These are phyloP conservation scores for Mallotus villosus DNA, from an alignment of 2,797 vertebrate species.

Conservation along the genomic window DNA sequence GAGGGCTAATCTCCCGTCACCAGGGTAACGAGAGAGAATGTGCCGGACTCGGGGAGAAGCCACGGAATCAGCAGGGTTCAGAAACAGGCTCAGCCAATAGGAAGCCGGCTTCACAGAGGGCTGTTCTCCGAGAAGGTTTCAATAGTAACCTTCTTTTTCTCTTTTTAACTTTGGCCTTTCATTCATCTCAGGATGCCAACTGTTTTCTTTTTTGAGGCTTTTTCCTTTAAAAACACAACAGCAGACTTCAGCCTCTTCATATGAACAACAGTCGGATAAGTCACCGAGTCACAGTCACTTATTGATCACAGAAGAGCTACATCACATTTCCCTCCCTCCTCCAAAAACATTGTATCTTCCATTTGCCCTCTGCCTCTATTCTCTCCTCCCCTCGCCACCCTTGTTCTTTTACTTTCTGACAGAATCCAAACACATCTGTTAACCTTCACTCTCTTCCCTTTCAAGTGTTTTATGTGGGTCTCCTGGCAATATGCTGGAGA, in stretches of 20 bases:
- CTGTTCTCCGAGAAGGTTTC: not conserved
- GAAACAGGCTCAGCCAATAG: slow-evolving; percentile 19
- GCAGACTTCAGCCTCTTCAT: no score
- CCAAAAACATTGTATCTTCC: no score
- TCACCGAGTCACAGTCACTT: no score
- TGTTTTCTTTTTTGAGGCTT: no score
- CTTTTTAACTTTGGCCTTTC: no score
- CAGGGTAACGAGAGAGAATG: slow-evolving; percentile 39
- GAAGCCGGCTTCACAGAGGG: slow-evolving; percentile 12
- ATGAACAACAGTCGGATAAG: no score
- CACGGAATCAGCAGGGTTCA: slow-evolving; percentile 8
- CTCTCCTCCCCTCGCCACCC: no score
- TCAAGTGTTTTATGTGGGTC: slow-evolving; percentile 8
- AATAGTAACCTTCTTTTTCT: not conserved
- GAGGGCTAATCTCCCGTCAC: slow-evolving; percentile 33
- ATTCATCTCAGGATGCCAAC: no score
- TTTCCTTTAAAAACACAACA: no score
- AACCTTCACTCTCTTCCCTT: slow-evolving; percentile 13
- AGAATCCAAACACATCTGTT: slow-evolving; percentile 16
- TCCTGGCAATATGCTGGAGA: slow-evolving; percentile 19
- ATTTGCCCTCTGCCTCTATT: no score
- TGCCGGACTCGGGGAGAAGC: slow-evolving; percentile 15
- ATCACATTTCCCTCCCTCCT: not conserved
- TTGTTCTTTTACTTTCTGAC: not conserved
- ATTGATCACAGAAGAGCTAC: not conserved